These are phyloP conservation scores for Rhinopomastus cyanomelas DNA, from an alignment of 2,113 vertebrate genomes.

Conservation along the genomic window DNA sequence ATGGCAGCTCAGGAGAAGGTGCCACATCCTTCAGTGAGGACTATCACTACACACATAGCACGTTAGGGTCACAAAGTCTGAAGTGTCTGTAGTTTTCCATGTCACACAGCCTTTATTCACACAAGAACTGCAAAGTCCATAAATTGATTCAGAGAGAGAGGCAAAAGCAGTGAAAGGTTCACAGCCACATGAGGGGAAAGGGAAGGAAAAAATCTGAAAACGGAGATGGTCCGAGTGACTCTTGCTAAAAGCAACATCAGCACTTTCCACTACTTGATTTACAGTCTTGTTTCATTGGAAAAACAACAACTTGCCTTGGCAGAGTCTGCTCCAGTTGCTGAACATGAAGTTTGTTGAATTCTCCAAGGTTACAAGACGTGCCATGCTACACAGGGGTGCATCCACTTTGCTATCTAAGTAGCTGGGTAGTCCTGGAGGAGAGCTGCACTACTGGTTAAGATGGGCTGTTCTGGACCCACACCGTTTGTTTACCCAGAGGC, in stretches of 20 bases:
- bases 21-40: neutral
- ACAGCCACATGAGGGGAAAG: neutral
- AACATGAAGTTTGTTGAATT: slow-evolving; percentile 51
- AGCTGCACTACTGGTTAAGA: neutral
- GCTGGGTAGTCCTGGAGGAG: neutral
- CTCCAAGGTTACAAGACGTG: neutral
- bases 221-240: neutral
- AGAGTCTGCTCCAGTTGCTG: slow-evolving; percentile 30
- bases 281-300: slow-evolving; percentile 46
- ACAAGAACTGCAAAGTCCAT: neutral
- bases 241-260: slow-evolving; percentile 34
- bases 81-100: neutral
- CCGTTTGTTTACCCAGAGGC: neutral
- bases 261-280: slow-evolving; percentile 33
- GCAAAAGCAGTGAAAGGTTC: neutral
- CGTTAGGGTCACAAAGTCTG: neutral
- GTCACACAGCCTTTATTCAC: neutral
- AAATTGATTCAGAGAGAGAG: neutral
- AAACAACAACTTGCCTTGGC: slow-evolving; percentile 45
- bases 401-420: neutral
- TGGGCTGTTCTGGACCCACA: neutral
- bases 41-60: neutral
- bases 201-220: neutral
- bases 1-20: neutral
- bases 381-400: neutral